phyloP scores from a whole-genome alignment of 2,113 vertebrate species.

The Bos javanicus region DNA sequence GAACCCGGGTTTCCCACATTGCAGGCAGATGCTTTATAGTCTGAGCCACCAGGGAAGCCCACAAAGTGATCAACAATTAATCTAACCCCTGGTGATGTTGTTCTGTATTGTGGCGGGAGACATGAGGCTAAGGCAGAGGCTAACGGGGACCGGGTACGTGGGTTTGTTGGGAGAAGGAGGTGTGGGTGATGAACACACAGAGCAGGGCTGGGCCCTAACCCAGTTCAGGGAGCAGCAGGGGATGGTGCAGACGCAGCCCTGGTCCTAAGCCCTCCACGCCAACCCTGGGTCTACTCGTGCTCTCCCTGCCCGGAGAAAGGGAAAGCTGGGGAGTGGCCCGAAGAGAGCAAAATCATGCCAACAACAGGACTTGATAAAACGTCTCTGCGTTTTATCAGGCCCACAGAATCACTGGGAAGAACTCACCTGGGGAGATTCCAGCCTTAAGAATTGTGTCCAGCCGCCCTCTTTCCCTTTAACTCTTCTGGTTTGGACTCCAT shows the following conservation, averaged over 20 bases:
- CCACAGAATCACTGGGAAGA: neutral
- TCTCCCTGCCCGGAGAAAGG: neutral
- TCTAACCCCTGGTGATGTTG: neutral
- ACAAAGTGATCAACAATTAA: neutral
- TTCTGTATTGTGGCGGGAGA: rapidly evolving
- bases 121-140: neutral
- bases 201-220: neutral
- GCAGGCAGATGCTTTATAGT: rapidly evolving
- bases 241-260: neutral
- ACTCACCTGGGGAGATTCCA: neutral
- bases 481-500: neutral
- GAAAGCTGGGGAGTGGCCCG: neutral
- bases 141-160: neutral
- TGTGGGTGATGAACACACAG: neutral
- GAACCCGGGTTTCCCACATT: neutral
- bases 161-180: neutral
- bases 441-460: neutral
- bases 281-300: neutral
- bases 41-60: neutral
- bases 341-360: neutral
- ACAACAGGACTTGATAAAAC: conserved; percentile 8
- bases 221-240: neutral
- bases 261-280: neutral
- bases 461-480: neutral
- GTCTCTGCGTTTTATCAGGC: neutral